phyloP scores from a whole-genome alignment of 2,113 vertebrate species.

The Lamprotornis superbus region DNA sequence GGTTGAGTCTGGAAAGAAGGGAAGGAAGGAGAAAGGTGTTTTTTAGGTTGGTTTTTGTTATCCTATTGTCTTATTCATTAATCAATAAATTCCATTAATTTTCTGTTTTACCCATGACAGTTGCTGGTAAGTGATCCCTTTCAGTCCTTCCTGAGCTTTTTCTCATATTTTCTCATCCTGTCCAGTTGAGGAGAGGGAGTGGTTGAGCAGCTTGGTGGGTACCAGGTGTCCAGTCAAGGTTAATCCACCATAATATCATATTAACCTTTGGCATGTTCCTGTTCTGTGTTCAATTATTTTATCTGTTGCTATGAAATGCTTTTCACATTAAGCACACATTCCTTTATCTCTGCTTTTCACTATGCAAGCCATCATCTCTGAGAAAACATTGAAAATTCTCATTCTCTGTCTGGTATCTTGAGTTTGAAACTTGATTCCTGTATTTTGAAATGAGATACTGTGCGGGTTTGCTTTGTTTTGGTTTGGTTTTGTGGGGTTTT shows the following conservation, averaged over 20 bases:
- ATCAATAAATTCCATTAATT: not conserved
- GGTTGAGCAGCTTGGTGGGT: not conserved
- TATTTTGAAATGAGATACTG: not conserved
- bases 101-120: not conserved
- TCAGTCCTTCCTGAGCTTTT: not conserved
- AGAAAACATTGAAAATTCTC: not conserved
- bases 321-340: not conserved
- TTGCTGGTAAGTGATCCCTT: not conserved
- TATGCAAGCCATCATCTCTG: not conserved
- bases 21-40: not conserved
- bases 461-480: too few species aligned
- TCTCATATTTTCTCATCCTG: not conserved
- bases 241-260: not conserved
- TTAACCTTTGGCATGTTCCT: not conserved
- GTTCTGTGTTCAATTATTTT: not conserved
- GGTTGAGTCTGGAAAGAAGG: not conserved
- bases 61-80: not conserved
- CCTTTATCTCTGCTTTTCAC: not conserved
- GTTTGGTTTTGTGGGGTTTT: not conserved
- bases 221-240: not conserved
- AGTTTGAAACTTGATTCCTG: not conserved
- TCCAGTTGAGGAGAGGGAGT: fast-evolving
- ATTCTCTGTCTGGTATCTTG: not conserved
- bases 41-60: not conserved
- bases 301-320: not conserved